phyloP scores from a whole-genome alignment of 2,113 vertebrate genomes.

The Calidris pugnax region DNA sequence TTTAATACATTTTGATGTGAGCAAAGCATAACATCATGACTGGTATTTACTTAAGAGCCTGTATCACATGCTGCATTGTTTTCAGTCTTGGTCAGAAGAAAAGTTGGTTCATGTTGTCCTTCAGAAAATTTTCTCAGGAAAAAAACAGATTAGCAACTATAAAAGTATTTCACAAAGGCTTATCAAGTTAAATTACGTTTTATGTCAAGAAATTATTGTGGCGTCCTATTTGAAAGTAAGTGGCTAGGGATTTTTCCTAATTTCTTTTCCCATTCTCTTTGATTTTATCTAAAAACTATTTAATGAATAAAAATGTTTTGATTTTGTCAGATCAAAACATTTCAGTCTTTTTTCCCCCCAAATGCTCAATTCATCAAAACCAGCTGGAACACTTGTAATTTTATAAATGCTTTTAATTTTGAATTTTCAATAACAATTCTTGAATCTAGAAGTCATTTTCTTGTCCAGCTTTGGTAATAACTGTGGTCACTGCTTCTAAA shows the following conservation, averaged over 20 bases:
- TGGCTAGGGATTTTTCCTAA: background rate
- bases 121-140: background rate
- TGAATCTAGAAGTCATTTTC: slow-evolving; percentile 9
- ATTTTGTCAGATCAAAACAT: background rate
- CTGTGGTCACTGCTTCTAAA: background rate
- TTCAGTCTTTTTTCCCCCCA: background rate
- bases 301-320: background rate
- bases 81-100: background rate
- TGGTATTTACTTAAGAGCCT: background rate
- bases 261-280: background rate
- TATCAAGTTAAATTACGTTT: background rate
- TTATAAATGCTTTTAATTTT: slow-evolving; percentile 24
- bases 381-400: background rate
- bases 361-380: background rate
- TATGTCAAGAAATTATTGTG: background rate
- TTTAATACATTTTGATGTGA: slow-evolving; percentile 8
- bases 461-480: background rate
- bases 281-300: background rate
- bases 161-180: background rate
- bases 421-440: background rate
- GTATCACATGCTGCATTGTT: background rate
- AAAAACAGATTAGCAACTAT: background rate
- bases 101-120: background rate
- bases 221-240: background rate
- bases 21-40: background rate